Evolutionary conservation across 1,140 invertebrate species (phyloP).

Genomic region (Drosophila novamexicana): DNA sequence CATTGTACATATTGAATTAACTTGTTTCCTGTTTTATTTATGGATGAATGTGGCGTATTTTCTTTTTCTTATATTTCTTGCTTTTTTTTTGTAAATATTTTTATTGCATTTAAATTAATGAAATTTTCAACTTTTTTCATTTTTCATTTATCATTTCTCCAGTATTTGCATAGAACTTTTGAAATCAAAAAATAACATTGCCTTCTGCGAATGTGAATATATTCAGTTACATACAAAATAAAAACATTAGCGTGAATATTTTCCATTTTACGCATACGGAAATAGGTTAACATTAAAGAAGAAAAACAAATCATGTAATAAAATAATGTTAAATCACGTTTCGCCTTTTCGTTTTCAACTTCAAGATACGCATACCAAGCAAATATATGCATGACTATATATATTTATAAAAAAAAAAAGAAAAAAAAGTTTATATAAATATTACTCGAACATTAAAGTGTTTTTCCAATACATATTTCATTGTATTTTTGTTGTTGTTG

Average conservation of each 20-base stretch:
- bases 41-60: constrained; percentile 78
- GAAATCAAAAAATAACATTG: constrained; percentile 51
- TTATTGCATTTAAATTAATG: constrained; percentile 45
- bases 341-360: constrained; percentile 3
- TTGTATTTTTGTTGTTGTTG: constrained; percentile 22
- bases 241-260: constrained; percentile 5
- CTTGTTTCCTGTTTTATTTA: constrained; percentile 63
- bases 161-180: constrained; percentile 70
- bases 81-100: constrained; percentile 21
- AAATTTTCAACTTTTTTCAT: constrained; percentile 49
- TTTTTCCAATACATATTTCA: constrained; percentile 54
- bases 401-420: constrained; percentile 4
- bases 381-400: constrained; percentile 28
- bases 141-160: not conserved
- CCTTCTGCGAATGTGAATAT: constrained; percentile 43
- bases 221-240: constrained; percentile 35
- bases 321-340: constrained; percentile 7
- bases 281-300: constrained; percentile 21
- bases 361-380: constrained; percentile 15
- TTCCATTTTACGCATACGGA: constrained; percentile 18
- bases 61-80: constrained; percentile 55
- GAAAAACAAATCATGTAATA: constrained; percentile 2
- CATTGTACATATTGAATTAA: constrained; percentile 35
- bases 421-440: constrained; percentile 22
- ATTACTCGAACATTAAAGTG: constrained; percentile 36